Base-by-base conservation (phyloP, 2,113 vertebrate species). In the Sapayoa aenigma region DNA sequence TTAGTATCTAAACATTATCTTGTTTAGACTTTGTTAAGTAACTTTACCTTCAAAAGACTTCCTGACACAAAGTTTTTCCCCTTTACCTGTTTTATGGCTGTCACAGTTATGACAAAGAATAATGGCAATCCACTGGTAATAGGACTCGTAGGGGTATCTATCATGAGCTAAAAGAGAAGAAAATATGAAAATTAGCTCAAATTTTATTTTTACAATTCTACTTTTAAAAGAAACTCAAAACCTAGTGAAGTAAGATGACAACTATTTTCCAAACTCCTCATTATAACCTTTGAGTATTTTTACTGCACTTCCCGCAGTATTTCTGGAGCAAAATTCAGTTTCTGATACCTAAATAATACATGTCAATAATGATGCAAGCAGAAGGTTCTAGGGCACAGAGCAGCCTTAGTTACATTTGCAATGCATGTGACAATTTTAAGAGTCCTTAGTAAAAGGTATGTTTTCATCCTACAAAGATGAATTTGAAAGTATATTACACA, bases 41-140 rank as follows among this genome's bases (percentile, higher is more conserved):
- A 80, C 37, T 80, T 88, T 44, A 76, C 44, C 62, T 85, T 81
- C 44, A 33, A 27, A 93, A 35, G 63, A 74, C 33, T 76, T 69
- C 62, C 66, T 18, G 42, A 58, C 11, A 65, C 24, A 42, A 42
- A 30, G 16, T 23, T 84, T 91, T 47, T 35, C 19, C 65, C 47
- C 39, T 67, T 97, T 98, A 99, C 99, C 99, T 99, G 99, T 97
- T 99, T 99, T 96, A 99, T 99, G 97, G 99, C 99, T 24, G 99
- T 99, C 94, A 99, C 99, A 88, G 98, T 99, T 96, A 99, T 99
- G 96, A 99, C 99, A 98, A 99, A 99, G 97, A 99, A 99, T 78
- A 99, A 98, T 73, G 99, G 99, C 97, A 99, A 99, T 95, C 99
- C 99, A 75, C 99, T 99, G 95, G 99, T 99, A 96, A 99, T 97